These are phyloP conservation scores for Desoria tigrina DNA, from an alignment of 2,888 invertebrate species.

Conservation along the genomic window DNA sequence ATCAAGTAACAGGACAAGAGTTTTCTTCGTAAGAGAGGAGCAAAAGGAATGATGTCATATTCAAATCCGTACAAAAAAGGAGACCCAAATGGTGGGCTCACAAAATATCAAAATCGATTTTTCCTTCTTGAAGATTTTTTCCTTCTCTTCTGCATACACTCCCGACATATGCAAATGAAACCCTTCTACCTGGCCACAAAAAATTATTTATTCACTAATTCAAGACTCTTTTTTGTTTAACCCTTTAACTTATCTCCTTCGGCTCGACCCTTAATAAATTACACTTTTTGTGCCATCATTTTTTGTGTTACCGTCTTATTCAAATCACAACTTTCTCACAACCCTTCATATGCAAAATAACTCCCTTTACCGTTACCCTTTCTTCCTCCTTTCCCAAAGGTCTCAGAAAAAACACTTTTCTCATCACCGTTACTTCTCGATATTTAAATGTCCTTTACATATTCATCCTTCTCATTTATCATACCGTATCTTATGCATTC, in stretches of 20 bases:
- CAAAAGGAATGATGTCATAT: conserved; percentile 13
- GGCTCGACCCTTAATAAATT: conserved; percentile 13
- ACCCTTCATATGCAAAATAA: conserved; percentile 12
- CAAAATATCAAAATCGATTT: conserved; percentile 14
- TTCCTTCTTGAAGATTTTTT: conserved; percentile 15
- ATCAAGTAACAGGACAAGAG: too few species aligned
- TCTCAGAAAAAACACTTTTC: not conserved
- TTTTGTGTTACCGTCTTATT: conserved; percentile 17
- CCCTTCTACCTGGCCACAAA: conserved; percentile 10
- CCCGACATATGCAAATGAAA: conserved; percentile 5
- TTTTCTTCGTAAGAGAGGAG: not conserved
- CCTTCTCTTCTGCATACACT: not conserved
- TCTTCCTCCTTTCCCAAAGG: conserved; percentile 20
- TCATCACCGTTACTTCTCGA: conserved; percentile 11
- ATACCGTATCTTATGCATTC: too few species aligned
- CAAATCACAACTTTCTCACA: conserved; percentile 14
- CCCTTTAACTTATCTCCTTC: too few species aligned
- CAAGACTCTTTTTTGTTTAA: too few species aligned
- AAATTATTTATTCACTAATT: conserved; percentile 13
- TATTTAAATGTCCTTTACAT: conserved; percentile 6
- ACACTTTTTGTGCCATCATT: conserved; percentile 4
- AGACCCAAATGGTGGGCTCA: not conserved
- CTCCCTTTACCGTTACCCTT: too few species aligned
- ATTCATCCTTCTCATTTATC: too few species aligned
- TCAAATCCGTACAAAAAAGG: conserved; percentile 12